Conservation (phyloP, 1,140 invertebrate genomes). For the Ylistrum balloti region DNA sequence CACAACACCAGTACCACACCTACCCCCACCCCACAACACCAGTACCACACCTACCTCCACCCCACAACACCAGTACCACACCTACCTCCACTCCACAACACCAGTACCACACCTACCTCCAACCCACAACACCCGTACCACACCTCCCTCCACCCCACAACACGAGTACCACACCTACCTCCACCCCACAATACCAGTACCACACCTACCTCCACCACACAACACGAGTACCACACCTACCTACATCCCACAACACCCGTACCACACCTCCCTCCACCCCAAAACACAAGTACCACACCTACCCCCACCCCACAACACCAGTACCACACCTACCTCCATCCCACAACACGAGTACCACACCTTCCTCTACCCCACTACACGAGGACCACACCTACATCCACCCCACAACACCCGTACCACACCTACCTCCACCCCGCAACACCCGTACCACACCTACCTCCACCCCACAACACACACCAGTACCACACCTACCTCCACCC, state of each 20-base stretch:
- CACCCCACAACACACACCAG: no score
- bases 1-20: not conserved
- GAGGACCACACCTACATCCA: not conserved
- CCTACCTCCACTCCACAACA: not conserved
- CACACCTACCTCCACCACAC: not conserved
- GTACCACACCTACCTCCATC: not conserved
- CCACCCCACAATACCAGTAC: not conserved
- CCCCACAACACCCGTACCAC: not conserved
- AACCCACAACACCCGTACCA: not conserved
- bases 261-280: not conserved
- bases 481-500: slow-evolving; percentile 15
- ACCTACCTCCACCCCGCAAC: not conserved
- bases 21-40: not conserved
- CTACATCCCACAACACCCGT: not conserved
- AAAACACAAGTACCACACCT: not conserved
- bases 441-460: not conserved
- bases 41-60: not conserved
- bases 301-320: not conserved
- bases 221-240: not conserved
- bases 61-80: not conserved
- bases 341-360: not conserved
- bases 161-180: not conserved
- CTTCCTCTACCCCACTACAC: not conserved
- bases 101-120: not conserved
- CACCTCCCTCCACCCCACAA: not conserved